These are phyloP conservation scores for Helarctos malayanus DNA, from an alignment of 2,797 vertebrate species.

Conservation along the genomic window DNA sequence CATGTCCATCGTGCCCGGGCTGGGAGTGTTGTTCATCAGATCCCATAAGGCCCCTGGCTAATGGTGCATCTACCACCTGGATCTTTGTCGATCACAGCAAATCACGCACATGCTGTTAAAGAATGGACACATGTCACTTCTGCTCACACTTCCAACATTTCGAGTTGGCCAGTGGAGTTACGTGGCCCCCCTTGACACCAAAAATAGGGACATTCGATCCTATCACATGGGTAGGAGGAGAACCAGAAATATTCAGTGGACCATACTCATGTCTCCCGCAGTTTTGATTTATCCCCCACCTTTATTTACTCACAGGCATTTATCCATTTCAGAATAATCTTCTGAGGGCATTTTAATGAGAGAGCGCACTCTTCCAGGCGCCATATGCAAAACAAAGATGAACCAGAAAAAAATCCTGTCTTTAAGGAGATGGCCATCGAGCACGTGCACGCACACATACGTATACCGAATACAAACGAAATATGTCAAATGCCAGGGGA, in stretches of 20 bases:
- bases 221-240: background rate
- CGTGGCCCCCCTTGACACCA: background rate
- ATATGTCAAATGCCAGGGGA: slow-evolving; percentile 44
- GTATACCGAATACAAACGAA: background rate
- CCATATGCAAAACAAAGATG: background rate
- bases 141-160: background rate
- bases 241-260: background rate
- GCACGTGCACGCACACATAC: background rate
- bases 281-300: background rate
- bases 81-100: background rate
- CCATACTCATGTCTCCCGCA: fast-evolving
- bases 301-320: background rate
- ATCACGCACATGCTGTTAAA: background rate
- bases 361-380: background rate
- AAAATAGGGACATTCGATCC: background rate
- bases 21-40: background rate
- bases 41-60: background rate
- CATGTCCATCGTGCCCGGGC: fast-evolving
- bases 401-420: background rate
- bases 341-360: background rate
- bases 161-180: background rate
- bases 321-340: background rate
- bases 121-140: background rate
- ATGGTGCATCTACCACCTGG: background rate
- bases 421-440: background rate